Base-by-base conservation (phyloP, 2,113 vertebrate genomes). In the Clinocottus analis region DNA sequence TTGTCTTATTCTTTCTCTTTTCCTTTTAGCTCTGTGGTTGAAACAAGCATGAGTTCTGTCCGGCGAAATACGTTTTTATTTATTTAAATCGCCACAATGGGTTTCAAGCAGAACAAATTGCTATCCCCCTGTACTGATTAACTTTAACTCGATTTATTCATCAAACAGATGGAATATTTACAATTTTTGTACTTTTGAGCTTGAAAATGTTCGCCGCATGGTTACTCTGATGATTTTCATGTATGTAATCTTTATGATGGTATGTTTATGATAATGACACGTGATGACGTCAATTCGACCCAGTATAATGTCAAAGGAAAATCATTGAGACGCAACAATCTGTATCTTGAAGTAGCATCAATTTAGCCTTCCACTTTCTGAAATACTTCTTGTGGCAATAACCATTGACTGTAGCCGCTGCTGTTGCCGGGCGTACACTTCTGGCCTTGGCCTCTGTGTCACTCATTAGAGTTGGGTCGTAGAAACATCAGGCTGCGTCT, bases 311-410 rank as follows among this genome's bases (percentile, higher is more conserved):
- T 53, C 41, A 67, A 66, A 60, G 27, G 31, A 21, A 76, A 65
- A 61, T 85, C 17, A 76, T 39, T 53, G 29, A 72, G 76, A 85
- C 87, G 79, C 63, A 69, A 72, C 72, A 17, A 64, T 3, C 71
- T 87, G 76, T 80, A 77, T 86, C 80, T 80, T 75, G 39, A 79
- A 79, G 93, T 93, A 93, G 92, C 94, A 92, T 91, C 81, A 79
- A 78, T 63, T 79, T 87, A 85, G 86, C 87, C 85, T 91, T 93
- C 82, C 80, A 70, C 84, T 74, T 77, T 72, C 51, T 72, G 19
- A 80, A 76, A 56, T 72, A 72, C 17, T 73, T 77, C 31, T 87
- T 81, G 83, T 75, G 88, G 88, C 91, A 93, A 93, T 93, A 93
- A 91, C 56, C 29, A 82, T 56, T 19, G 55, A 56, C 73, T 69